Evolutionary conservation across 2,888 invertebrate species (phyloP), one percentile per base, ranked within the genome.

Genomic region (Muschampia plurimacula): DNA sequence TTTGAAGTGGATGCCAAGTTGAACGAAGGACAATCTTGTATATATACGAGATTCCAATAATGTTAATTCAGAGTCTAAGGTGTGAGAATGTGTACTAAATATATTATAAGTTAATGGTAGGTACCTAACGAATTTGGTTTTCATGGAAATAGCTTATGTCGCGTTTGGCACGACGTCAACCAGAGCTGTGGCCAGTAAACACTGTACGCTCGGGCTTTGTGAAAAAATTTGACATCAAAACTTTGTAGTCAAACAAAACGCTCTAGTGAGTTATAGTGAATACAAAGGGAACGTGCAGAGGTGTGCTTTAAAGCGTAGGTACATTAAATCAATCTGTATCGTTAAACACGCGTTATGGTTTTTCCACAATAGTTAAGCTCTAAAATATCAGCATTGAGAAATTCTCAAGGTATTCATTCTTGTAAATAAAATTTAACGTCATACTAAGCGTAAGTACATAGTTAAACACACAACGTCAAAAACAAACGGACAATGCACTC

Each of bases 111-210:
- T 57, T 70, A 65, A 70, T 64, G 28, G 69, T 22, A 22, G 22
- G 22, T 22, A 22, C 22, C 22, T 59, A 39, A 57, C 55, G 75
- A 76, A 39, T 62, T 62, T 62, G 62, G 74, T 79, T 77, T 75
- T 75, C 82, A 80, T 89, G 83, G 87, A 91, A 92, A 91, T 92
- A 92, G 86, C 86, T 79, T 78, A 80, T 85, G 88, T 90, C 86
- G 84, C 82, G 83, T 76, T 91, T 92, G 93, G 93, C 93, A 92
- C 86, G 76, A 79, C 83, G 80, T 91, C 92, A 92, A 90, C 77
- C 85, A 77, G 73, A 76, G 77, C 79, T 82, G 77, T 74, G 78
- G 77, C 81, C 81, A 80, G 85, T 89, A 87, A 89, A 89, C 88
- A 87, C 80, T 78, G 76, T 73, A n/a, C 32, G 12, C 0, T 32